phyloP scores from a whole-genome alignment of 2,113 vertebrate genomes.

The Barnardius zonarius region DNA sequence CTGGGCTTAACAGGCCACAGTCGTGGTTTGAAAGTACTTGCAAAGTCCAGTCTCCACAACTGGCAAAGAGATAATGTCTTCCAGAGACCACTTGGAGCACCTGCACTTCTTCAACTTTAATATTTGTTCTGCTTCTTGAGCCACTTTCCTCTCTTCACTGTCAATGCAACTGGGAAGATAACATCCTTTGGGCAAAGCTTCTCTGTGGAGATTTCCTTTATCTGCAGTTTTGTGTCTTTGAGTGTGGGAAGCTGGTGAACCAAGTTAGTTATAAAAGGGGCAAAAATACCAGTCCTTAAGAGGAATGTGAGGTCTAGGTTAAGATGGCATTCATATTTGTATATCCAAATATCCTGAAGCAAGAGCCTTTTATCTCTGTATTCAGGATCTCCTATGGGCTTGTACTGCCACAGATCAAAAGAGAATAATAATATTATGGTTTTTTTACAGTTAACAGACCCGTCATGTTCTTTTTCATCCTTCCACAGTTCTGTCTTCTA shows the following conservation, averaged over 20 bases:
- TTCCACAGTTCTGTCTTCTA: not conserved
- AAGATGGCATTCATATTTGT: not conserved
- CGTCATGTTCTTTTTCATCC: not conserved
- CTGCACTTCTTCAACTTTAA: not conserved
- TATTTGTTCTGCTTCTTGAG: not conserved
- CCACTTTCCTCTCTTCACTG: not conserved
- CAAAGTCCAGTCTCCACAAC: not conserved
- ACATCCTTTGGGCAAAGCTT: not conserved
- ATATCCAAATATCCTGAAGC: not conserved
- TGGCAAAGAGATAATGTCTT: not conserved
- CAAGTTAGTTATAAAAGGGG: not conserved
- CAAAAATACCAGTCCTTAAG: not conserved
- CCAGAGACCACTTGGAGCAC: not conserved
- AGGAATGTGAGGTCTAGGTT: not conserved
- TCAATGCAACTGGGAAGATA: fast-evolving
- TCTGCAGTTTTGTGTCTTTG: not conserved
- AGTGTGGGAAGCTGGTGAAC: not conserved
- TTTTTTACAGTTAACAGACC: not conserved
- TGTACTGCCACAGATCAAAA: not conserved
- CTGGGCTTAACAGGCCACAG: not conserved
- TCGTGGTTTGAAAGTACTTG: not conserved
- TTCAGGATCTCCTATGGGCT: not conserved
- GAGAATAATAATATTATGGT: not conserved
- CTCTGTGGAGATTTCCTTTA: not conserved
- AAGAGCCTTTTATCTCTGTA: not conserved